Conservation (phyloP, 2,888 invertebrate species). For the Lithophane leautieri region DNA sequence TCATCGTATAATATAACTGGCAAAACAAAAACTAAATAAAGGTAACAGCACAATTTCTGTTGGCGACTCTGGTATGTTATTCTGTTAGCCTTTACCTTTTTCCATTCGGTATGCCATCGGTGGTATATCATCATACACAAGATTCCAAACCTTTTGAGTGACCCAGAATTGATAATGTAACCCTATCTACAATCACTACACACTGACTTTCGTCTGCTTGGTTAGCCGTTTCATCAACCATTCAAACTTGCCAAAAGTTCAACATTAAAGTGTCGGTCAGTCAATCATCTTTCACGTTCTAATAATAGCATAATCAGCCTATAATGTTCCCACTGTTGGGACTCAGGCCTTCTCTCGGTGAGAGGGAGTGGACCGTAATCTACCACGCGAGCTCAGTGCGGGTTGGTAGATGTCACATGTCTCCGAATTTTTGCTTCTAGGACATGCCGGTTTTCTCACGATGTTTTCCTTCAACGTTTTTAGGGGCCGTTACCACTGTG, state of each 20-base stretch:
- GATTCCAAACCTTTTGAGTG: slow-evolving; percentile 10
- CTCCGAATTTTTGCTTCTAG: too few species aligned
- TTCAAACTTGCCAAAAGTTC: background rate
- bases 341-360: too few species aligned
- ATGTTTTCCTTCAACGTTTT: too few species aligned
- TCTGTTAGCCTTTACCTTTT: slow-evolving; percentile 14
- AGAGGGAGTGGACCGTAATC: too few species aligned
- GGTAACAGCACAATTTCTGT: background rate
- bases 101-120: background rate
- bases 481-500: too few species aligned
- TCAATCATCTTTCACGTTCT: background rate
- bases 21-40: background rate
- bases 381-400: too few species aligned
- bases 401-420: too few species aligned
- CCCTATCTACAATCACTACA: background rate
- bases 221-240: slow-evolving; percentile 4
- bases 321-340: too few species aligned
- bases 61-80: background rate
- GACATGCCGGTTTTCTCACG: too few species aligned
- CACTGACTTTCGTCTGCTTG: background rate
- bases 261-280: background rate
- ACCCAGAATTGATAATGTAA: background rate
- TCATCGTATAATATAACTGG: background rate
- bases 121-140: slow-evolving; percentile 3
- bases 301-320: too few species aligned